Evolutionary conservation across 2,888 invertebrate genomes (phyloP), one percentile per base, ranked within the genome.

Genomic region (Eristalis pertinax): DNA sequence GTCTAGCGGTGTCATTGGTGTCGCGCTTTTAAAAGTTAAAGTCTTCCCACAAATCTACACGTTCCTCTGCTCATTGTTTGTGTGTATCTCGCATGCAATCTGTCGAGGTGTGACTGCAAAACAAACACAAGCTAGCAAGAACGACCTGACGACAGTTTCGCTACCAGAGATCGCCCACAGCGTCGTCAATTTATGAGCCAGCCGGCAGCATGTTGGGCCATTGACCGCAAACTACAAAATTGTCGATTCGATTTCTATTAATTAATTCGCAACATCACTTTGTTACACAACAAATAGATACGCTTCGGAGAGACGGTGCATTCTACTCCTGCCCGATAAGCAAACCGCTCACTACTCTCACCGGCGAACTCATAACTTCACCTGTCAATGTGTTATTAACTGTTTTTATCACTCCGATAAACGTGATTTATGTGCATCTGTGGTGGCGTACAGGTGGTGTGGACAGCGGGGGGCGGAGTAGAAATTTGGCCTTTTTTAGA

Each of bases 41-140:
- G 35, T 38, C 5, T 56, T 70, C 50, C 32, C 68, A 62, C 41
- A 58, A 50, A 2, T 24, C 35, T 8, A 63, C 2, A n/a, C n/a
- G n/a, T n/a, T n/a, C n/a, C n/a, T n/a, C n/a, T n/a, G n/a, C n/a
- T 4, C 22, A 63, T 38, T 63, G 56, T 38, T 56, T 11, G 38
- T n/a, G 65, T 2, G 41, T 68, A 77, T 82, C 81, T 65, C n/a
- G 24, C 68, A 63, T 75, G 38, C 26, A 41, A 82, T 82, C 81
- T 76, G 1, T 19, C 43, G n/a, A 76, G 64, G 76, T 82, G 77
- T 65, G 70, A 43, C 70, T 65, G 35, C 63, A 76, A 60, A 60
- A 64, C n/a, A 22, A 22, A 1, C 11, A 74, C 10, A 64, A 56
- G 32, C 22, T 35, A 22, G 26, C 26, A 62, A 4, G 29, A n/a